Evolutionary conservation across 2,113 vertebrate genomes (phyloP).

Genomic region (Eonycteris spelaea): DNA sequence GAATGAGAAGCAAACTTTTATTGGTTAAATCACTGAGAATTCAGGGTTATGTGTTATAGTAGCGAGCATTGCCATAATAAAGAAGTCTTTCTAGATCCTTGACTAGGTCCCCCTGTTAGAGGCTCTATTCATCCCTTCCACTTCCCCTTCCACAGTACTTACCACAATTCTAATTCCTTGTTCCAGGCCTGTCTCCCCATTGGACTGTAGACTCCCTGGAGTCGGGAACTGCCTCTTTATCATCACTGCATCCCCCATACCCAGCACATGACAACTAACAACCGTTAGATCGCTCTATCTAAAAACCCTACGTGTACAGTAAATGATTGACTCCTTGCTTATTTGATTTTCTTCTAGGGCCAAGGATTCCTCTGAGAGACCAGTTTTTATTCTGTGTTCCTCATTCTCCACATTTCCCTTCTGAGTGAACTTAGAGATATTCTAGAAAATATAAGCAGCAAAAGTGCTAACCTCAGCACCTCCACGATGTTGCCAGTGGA

Average conservation of each 20-base stretch:
- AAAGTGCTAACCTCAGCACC: conserved; percentile 81
- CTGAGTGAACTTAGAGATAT: not conserved
- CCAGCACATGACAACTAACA: not conserved
- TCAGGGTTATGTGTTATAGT: not conserved
- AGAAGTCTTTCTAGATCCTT: not conserved
- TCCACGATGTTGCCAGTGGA: conserved; percentile 86
- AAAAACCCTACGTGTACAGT: not conserved
- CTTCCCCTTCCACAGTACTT: not conserved
- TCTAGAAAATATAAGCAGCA: not conserved
- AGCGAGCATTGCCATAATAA: not conserved
- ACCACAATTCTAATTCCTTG: not conserved
- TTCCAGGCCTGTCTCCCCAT: not conserved
- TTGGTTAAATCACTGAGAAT: not conserved
- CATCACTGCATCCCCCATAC: not conserved
- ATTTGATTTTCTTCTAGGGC: not conserved
- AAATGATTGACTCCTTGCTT: not conserved
- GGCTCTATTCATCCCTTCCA: not conserved
- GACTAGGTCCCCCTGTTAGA: not conserved
- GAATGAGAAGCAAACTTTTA: not conserved
- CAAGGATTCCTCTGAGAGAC: not conserved
- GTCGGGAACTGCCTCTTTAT: not conserved
- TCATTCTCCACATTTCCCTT: not conserved
- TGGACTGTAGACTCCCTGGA: not conserved
- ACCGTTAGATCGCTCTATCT: not conserved
- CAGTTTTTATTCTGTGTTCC: not conserved